Conservation (phyloP, 2,888 invertebrate genomes). For the Leptinotarsa rubiginosa region DNA sequence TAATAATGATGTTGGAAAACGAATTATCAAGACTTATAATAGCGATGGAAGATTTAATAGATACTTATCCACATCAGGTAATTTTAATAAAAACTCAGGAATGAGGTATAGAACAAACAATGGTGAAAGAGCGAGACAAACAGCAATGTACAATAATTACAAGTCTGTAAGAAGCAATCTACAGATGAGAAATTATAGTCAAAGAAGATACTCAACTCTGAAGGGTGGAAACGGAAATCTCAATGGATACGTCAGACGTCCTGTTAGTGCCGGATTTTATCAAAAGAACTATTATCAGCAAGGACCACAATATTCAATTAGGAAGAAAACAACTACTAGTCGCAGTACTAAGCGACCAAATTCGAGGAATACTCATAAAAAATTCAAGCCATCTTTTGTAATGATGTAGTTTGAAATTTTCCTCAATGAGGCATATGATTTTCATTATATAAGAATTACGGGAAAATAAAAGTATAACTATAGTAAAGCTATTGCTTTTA, state of each 20-base stretch:
- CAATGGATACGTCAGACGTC: neutral
- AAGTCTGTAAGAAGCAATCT: neutral
- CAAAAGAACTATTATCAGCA: neutral
- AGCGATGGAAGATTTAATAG: neutral
- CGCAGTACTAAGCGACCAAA: neutral
- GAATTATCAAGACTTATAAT: neutral
- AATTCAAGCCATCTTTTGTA: conserved; percentile 10
- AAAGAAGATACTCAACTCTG: conserved; percentile 6
- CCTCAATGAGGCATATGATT: neutral
- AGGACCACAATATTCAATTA: neutral
- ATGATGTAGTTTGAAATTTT: neutral
- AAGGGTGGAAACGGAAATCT: neutral
- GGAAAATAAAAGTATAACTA: too few species aligned
- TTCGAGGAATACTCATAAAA: neutral
- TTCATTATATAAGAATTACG: neutral
- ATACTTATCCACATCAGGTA: neutral
- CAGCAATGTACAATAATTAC: neutral
- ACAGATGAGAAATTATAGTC: neutral
- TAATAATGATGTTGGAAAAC: neutral
- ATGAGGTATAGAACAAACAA: neutral
- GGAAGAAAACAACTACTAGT: neutral
- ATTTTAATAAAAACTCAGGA: neutral
- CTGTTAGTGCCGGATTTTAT: neutral
- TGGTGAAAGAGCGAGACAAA: neutral
- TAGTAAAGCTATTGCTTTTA: too few species aligned